These are phyloP conservation scores for Alentia gelatinosa DNA, from an alignment of 2,888 invertebrate genomes.

Conservation along the genomic window DNA sequence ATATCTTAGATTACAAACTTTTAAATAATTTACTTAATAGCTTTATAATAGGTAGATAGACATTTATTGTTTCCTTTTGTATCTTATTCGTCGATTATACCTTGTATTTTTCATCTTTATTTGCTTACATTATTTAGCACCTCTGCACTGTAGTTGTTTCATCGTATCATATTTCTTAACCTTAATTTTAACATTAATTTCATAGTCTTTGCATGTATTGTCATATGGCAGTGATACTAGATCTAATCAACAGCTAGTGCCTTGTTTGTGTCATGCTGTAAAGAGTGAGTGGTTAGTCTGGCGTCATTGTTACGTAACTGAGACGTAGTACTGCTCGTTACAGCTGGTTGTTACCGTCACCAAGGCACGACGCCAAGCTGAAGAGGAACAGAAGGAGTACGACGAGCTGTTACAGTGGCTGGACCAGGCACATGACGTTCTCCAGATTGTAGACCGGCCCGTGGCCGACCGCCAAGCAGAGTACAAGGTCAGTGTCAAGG, in stretches of 20 bases:
- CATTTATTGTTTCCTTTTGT: no score
- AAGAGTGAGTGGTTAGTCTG: background rate
- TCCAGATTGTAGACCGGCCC: conserved; percentile 75
- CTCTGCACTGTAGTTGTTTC: no score
- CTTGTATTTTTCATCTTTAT: no score
- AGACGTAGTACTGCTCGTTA: background rate
- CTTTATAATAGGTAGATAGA: no score
- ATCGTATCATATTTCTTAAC: no score
- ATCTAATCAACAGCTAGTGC: no score
- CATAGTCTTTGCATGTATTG: background rate
- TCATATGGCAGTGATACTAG: no score
- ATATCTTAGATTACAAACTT: no score
- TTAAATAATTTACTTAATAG: no score
- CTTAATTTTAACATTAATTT: no score
- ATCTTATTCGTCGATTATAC: no score
- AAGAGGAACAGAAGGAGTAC: conserved; percentile 80
- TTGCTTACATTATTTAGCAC: no score
- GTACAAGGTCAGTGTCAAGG: conserved; percentile 83
- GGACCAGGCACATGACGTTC: conserved; percentile 80
- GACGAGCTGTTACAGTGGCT: conserved; percentile 91
- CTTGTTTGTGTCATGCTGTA: background rate
- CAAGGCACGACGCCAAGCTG: conserved; percentile 49
- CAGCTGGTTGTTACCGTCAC: conserved; percentile 48
- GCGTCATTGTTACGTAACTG: background rate
- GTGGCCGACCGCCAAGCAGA: conserved; percentile 82